These are phyloP conservation scores for Lindbergichthys nudifrons DNA, from an alignment of 2,797 vertebrate genomes.

Conservation along the genomic window DNA sequence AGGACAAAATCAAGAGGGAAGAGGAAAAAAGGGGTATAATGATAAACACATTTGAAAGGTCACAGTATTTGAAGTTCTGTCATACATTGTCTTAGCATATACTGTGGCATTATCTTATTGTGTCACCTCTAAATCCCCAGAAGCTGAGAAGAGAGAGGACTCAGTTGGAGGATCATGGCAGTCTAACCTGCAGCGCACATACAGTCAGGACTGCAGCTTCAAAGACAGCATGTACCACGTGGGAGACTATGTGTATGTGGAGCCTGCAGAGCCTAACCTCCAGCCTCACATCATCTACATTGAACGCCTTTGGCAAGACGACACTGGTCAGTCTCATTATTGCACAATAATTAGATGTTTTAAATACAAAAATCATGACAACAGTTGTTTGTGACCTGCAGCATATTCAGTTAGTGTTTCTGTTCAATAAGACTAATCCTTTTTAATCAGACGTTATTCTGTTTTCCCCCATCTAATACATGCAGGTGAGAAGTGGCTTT, in stretches of 20 bases:
- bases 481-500: constrained; percentile 97
- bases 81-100: background rate
- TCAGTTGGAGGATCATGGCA: constrained; percentile 89
- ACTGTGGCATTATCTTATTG: constrained; percentile 10
- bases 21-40: constrained; percentile 93
- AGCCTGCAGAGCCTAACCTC: constrained; percentile 93
- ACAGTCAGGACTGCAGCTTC: constrained; percentile 99
- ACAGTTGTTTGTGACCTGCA: accelerated
- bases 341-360: background rate
- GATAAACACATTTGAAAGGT: background rate
- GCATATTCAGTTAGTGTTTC: background rate
- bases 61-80: background rate
- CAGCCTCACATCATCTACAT: constrained; percentile 98
- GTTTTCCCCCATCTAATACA: constrained; percentile 5
- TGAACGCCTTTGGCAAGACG: constrained; percentile 96
- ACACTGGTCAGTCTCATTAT: constrained; percentile 86
- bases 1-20: constrained; percentile 97
- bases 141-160: constrained; percentile 97
- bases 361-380: background rate
- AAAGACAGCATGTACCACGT: constrained; percentile 98
- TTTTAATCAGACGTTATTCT: too few species aligned
- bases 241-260: constrained; percentile 97
- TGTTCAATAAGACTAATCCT: background rate
- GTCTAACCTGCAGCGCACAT: constrained; percentile 91
- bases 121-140: constrained; percentile 73